Percentiles rank a stretch among this genome's conserved stretches.
These are phyloP conservation scores for Centropus unirufus DNA, from an alignment of 2,113 vertebrate genomes.

Conservation along the genomic window DNA sequence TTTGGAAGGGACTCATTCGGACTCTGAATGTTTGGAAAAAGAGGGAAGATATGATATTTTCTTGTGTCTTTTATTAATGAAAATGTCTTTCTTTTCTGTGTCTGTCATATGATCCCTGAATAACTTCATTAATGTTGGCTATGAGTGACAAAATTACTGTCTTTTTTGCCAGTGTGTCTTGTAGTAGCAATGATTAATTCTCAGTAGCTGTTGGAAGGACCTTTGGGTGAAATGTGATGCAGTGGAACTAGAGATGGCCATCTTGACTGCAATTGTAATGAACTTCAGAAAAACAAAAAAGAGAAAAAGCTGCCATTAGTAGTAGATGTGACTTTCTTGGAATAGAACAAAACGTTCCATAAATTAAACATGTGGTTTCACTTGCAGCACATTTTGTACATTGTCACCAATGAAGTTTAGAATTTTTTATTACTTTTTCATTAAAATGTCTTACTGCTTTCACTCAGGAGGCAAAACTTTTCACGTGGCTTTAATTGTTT, in stretches of 20 bases:
- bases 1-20: neutral
- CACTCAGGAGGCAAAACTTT: slow-evolving; percentile 67
- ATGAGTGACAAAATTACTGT: neutral
- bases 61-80: neutral
- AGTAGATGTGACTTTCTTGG: slow-evolving; percentile 52
- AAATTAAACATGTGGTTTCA: slow-evolving; percentile 69
- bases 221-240: neutral
- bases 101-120: neutral
- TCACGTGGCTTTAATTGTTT: slow-evolving; percentile 71
- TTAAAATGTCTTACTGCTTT: slow-evolving; percentile 69
- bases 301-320: neutral
- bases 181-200: neutral
- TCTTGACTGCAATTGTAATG: neutral
- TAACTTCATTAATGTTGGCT: neutral
- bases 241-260: neutral
- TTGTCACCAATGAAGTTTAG: slow-evolving; percentile 65
- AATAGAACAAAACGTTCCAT: slow-evolving; percentile 56
- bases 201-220: neutral
- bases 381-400: slow-evolving; percentile 63
- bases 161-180: neutral
- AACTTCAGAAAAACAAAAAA: neutral
- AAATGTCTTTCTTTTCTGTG: neutral
- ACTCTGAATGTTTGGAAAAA: neutral
- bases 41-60: neutral
- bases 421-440: slow-evolving; percentile 70